Percentiles rank a stretch among this genome's conserved stretches.
phyloP scores from a whole-genome alignment of 2,888 invertebrate genomes.

The Diloba caeruleocephala region DNA sequence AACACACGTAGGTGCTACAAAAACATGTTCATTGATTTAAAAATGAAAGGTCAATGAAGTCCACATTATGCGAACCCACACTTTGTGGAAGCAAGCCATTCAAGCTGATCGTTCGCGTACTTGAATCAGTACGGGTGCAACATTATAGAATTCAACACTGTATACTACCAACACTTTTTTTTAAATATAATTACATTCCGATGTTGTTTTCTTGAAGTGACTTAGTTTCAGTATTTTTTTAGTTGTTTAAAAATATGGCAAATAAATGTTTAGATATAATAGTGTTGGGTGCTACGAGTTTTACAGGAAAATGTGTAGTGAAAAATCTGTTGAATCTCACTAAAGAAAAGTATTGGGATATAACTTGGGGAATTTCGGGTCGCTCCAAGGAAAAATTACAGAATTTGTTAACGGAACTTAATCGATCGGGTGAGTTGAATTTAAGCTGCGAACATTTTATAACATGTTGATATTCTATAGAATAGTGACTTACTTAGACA shows the following conservation, averaged over 20 bases:
- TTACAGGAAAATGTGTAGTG: slow-evolving; percentile 60
- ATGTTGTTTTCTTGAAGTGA: too few relatives aligned
- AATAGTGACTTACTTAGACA: too few relatives aligned
- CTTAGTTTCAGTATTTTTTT: neutral
- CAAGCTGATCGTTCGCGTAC: neutral
- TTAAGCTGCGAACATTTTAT: neutral
- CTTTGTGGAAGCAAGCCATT: neutral
- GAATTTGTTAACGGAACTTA: slow-evolving; percentile 29
- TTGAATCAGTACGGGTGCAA: neutral
- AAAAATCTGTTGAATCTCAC: slow-evolving; percentile 50
- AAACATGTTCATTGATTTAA: neutral
- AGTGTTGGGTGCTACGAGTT: slow-evolving; percentile 66
- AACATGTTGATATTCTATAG: too few relatives aligned
- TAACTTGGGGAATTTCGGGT: slow-evolving; percentile 65
- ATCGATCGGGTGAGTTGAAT: slow-evolving; percentile 28
- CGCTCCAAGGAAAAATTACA: slow-evolving; percentile 64
- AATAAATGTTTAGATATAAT: slow-evolving; percentile 59
- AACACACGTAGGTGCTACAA: neutral
- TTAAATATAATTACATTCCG: too few relatives aligned
- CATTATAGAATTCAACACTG: too few relatives aligned
- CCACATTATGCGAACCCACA: neutral
- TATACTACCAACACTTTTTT: too few relatives aligned
- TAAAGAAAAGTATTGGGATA: slow-evolving; percentile 46
- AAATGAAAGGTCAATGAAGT: neutral
- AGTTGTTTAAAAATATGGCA: slow-evolving; percentile 11